A percentile compares a stretch with the other conserved stretches of the same genome.
Evolutionary conservation across 2,113 vertebrate genomes (phyloP).

Genomic region (Sphyrna mokarran): DNA sequence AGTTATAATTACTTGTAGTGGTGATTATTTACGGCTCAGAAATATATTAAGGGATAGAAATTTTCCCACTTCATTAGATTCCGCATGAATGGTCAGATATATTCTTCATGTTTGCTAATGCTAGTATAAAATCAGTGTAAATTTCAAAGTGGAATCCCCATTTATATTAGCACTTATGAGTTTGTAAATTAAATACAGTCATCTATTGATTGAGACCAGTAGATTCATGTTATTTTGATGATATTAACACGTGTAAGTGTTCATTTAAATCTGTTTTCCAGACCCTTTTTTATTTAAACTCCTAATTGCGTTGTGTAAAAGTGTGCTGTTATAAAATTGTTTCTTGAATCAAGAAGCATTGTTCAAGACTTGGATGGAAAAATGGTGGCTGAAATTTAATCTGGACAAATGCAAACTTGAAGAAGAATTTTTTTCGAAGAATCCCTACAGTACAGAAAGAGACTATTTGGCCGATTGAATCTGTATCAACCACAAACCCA

Average conservation of each 20-base stretch:
- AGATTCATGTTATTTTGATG: slow-evolving; percentile 2
- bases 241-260: neutral
- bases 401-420: no score
- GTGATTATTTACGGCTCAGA: neutral
- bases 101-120: neutral
- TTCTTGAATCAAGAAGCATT: neutral
- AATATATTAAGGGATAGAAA: neutral
- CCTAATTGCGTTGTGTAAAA: neutral
- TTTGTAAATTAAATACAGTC: neutral
- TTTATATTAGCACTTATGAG: neutral
- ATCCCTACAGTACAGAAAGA: no score
- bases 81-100: neutral
- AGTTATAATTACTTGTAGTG: neutral
- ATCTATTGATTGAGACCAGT: neutral
- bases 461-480: no score
- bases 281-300: neutral
- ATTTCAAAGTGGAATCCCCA: neutral
- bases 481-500: no score
- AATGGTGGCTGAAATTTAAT: no score
- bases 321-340: neutral
- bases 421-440: no score
- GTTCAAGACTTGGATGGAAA: no score
- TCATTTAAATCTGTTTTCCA: neutral
- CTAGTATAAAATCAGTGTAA: neutral
- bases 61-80: neutral